Conservation (phyloP, 2,888 invertebrate species). For the Trachelus stipa region DNA sequence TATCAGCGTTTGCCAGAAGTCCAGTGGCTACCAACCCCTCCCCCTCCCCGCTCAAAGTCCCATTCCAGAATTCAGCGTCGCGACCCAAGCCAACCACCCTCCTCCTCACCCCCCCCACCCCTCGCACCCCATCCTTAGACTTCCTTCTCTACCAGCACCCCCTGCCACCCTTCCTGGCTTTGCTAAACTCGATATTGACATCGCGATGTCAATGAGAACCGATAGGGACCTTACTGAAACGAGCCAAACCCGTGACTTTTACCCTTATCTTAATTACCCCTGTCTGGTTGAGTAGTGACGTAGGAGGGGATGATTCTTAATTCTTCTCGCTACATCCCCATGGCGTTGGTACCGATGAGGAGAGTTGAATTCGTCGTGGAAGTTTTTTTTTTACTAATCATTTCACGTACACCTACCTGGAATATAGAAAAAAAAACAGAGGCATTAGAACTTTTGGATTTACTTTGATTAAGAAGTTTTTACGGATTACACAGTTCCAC, state of each 20-base stretch:
- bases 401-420: not conserved
- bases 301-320: not conserved
- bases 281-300: not conserved
- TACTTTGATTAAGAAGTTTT: not conserved
- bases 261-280: not conserved
- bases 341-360: not conserved
- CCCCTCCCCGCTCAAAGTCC: not conserved
- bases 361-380: not conserved
- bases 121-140: not conserved
- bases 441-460: not conserved
- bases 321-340: not conserved
- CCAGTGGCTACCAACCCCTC: not conserved
- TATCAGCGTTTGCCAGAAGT: conserved; percentile 59
- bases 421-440: not conserved
- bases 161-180: conserved; percentile 23
- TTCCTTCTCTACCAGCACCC: conserved; percentile 4
- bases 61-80: not conserved
- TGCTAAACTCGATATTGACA: conserved; percentile 48
- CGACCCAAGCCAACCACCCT: not conserved
- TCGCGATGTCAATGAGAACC: conserved; percentile 37
- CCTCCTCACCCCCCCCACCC: not conserved
- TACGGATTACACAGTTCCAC: not conserved
- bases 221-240: conserved; percentile 27
- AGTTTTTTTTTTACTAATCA: not conserved
- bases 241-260: not conserved